A percentile compares a stretch with the other conserved stretches of the same genome.
These are phyloP conservation scores for Drosophila quadrilineata DNA, from an alignment of 1,140 invertebrate genomes.

Conservation along the genomic window DNA sequence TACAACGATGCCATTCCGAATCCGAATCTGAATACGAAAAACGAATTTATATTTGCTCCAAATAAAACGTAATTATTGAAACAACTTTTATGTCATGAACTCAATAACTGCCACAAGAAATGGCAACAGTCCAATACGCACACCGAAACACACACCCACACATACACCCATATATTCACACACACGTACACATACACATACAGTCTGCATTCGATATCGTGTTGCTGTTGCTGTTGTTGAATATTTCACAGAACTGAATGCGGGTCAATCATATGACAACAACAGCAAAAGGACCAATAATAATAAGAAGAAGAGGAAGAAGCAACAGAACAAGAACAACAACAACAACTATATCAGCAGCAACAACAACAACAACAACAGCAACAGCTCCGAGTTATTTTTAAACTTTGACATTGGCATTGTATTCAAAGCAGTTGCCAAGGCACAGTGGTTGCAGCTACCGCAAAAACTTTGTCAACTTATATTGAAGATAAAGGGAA, in stretches of 20 bases:
- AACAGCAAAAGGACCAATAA: no score
- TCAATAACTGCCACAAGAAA: background rate
- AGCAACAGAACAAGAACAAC: no score
- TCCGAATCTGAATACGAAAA: background rate
- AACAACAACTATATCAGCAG: slow-evolving; percentile 4
- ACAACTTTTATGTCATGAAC: slow-evolving; percentile 12
- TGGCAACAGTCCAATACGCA: background rate
- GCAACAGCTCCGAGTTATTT: slow-evolving; percentile 15
- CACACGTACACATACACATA: background rate
- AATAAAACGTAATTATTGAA: slow-evolving; percentile 35
- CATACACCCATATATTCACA: background rate
- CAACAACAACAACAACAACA: background rate
- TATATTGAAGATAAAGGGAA: no score
- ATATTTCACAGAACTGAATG: slow-evolving; percentile 41
- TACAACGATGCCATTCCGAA: no score
- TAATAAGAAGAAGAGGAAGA: no score
- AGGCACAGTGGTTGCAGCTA: slow-evolving; percentile 9
- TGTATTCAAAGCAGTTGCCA: background rate
- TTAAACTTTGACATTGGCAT: background rate
- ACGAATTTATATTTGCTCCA: slow-evolving; percentile 9
- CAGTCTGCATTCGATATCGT: background rate
- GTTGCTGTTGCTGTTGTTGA: slow-evolving; percentile 13
- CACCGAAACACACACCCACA: background rate
- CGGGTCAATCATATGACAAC: slow-evolving; percentile 36
- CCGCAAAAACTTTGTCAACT: no score